phyloP scores from a whole-genome alignment of 2,888 invertebrate species.

The Deilephila porcellus region DNA sequence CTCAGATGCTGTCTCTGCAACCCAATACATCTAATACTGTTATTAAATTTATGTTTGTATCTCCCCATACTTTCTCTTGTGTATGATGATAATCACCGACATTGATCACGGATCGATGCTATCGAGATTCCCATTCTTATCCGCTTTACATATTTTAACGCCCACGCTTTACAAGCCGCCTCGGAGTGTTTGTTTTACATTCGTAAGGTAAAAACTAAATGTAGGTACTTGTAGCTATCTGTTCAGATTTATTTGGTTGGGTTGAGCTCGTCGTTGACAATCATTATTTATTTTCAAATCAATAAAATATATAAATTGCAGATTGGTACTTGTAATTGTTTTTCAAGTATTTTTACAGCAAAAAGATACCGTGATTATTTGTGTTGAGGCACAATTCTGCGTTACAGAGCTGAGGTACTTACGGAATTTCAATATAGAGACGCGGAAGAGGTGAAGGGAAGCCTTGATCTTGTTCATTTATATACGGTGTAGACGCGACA shows the following conservation, averaged over 20 bases:
- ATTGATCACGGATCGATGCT: conserved; percentile 68
- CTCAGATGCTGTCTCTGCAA: conserved; percentile 73
- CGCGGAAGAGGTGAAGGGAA: conserved; percentile 71
- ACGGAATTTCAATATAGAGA: conserved; percentile 68
- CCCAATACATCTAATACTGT: conserved; percentile 81
- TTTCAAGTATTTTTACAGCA: conserved; percentile 14
- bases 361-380: conserved; percentile 13
- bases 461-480: conserved; percentile 75
- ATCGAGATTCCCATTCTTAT: conserved; percentile 64
- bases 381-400: neutral
- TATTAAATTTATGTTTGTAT: conserved; percentile 78
- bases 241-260: neutral
- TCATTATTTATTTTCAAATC: neutral
- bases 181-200: conserved; percentile 46
- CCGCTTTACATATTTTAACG: conserved; percentile 66
- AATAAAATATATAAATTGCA: neutral
- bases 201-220: conserved; percentile 33
- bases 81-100: conserved; percentile 68
- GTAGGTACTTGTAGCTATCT: conserved; percentile 16
- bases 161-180: conserved; percentile 48
- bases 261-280: neutral
- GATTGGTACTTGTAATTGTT: conserved; percentile 43
- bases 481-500: conserved; percentile 39
- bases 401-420: conserved; percentile 46
- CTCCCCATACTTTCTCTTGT: conserved; percentile 74